Conservation (phyloP, 1,140 invertebrate species). For the Paraescarpia echinospica region DNA sequence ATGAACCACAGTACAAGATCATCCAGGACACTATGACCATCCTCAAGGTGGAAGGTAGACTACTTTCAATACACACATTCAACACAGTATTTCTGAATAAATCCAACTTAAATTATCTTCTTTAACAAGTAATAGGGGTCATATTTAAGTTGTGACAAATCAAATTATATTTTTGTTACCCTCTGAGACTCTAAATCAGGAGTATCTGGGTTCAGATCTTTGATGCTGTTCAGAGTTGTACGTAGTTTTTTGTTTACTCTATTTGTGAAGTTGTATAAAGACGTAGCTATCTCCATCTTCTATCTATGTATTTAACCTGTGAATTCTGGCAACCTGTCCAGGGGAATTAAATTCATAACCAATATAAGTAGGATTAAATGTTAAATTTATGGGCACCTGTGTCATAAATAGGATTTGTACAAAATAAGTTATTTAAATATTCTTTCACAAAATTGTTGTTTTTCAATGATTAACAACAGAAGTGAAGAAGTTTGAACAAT, state of each 20-base stretch:
- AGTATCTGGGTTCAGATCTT: not conserved
- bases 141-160: not conserved
- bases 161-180: too few relatives aligned
- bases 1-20: constrained; percentile 80
- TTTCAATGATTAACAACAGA: too few relatives aligned
- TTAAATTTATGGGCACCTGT: too few relatives aligned
- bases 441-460: too few relatives aligned
- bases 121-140: not conserved
- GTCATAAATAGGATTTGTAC: too few relatives aligned
- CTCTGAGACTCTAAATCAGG: too few relatives aligned
- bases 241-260: not conserved
- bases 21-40: constrained; percentile 87
- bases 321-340: not conserved
- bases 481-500: not conserved
- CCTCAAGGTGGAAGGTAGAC: constrained; percentile 82
- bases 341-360: not conserved
- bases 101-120: not conserved
- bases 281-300: not conserved
- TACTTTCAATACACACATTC: not conserved
- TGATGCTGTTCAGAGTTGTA: not conserved
- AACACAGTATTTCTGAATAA: not conserved
- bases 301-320: not conserved
- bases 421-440: too few relatives aligned
- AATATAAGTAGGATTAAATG: too few relatives aligned
- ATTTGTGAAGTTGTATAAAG: not conserved